Base-by-base conservation (phyloP, 2,888 invertebrate genomes). In the Drosophila anomalata region DNA sequence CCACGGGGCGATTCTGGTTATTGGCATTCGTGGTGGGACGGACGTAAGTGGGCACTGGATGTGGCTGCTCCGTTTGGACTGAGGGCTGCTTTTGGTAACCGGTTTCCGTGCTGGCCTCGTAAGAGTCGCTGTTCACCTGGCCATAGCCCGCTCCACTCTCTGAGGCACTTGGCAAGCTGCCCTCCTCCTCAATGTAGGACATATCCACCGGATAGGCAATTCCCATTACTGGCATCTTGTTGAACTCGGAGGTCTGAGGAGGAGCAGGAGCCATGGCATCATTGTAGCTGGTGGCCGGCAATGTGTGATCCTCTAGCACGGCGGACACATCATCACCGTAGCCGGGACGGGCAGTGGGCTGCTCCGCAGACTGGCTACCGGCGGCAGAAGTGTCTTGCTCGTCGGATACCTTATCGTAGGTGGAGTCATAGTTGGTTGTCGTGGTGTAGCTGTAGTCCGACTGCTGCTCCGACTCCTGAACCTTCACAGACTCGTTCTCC, bases 171-270 rank as follows among this genome's bases (percentile, higher is more conserved):
- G 67, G 7, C 51, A 77, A 0, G 52, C 48, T 53, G 57, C 69
- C 75, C 12, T 85, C 90, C 8, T 77, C 88, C 39, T 90, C 89
- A 53, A 90, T 69, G 58, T 89, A 87, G 8, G 90, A 85, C 85
- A 90, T 86, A 36, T 90, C 90, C 9, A 91, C 88, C 0, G 91
- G 91, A 22, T 91, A 91, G 1, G 91, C 91, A 50, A 90, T 89
- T 22, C 91, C 91, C 58, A 89, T 73, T 2, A 85, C 89, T 0
- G 91, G 91, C 91, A 91, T 91, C 73, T 91, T 91, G 56, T 91
- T 91, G 48, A 91, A 91, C 42, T 91, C 87, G 0, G 91, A 90
- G 2, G 91, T 91, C 5, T 87, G 89, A 0, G 88, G 85, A 0
- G 76, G 74, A 6, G 72, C 53, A 0, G 77, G 48, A 0, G 77